Evolutionary conservation across 2,888 invertebrate genomes (phyloP).

Genomic region (Acutogordius australiensis): DNA sequence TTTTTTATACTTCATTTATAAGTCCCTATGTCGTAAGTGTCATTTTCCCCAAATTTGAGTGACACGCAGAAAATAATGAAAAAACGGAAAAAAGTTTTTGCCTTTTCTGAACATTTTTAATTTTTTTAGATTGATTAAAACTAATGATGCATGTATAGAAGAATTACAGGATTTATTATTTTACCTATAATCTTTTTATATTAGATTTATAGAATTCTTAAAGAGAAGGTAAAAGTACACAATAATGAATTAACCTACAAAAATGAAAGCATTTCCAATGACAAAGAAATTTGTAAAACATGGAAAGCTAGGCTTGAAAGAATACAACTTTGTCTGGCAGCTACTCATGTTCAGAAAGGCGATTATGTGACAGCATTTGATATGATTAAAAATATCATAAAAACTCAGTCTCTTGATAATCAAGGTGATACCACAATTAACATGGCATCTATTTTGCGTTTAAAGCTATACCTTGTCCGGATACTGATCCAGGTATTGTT

Average conservation of each 20-base stretch:
- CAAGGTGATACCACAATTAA: not conserved
- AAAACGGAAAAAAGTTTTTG: no score
- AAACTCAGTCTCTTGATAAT: not conserved
- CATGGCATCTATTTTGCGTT: not conserved
- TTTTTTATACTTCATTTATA: no score
- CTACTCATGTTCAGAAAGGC: not conserved
- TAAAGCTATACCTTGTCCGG: not conserved
- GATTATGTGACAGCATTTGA: not conserved
- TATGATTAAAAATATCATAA: not conserved
- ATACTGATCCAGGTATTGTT: not conserved
- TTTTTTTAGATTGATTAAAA: no score
- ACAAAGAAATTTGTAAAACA: not conserved
- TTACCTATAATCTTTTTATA: no score
- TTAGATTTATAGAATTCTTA: no score
- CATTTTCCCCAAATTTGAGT: no score
- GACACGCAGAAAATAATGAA: no score
- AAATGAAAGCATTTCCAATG: not conserved
- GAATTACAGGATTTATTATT: no score
- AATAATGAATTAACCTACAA: not conserved
- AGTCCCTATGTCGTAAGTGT: no score
- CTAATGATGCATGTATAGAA: no score
- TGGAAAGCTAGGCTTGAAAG: not conserved
- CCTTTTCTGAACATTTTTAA: no score
- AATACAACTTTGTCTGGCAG: not conserved
- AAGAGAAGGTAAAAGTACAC: no score